Evolutionary conservation across 2,888 invertebrate species (phyloP).

Genomic region (Heteromyza rotundicornis): DNA sequence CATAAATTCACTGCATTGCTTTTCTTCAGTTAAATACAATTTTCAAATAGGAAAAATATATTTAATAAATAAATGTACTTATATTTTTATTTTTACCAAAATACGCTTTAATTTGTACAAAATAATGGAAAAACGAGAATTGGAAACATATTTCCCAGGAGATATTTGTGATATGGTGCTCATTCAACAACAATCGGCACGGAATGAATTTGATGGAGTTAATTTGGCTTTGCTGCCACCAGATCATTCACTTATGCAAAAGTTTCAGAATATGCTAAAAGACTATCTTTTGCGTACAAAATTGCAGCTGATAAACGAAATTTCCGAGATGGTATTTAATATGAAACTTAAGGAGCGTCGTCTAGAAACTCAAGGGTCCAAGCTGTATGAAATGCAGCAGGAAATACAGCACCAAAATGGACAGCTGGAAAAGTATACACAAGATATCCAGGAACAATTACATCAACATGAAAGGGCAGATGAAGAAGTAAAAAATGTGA

Average conservation of each 20-base stretch:
- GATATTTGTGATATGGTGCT: no score
- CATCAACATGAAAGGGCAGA: constrained; percentile 59
- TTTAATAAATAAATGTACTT: no score
- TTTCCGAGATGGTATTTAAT: constrained; percentile 69
- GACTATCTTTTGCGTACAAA: constrained; percentile 72
- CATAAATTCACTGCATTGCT: no score
- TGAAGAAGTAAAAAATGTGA: constrained; percentile 49
- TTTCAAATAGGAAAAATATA: no score
- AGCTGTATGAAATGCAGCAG: constrained; percentile 64
- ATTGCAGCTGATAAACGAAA: constrained; percentile 70
- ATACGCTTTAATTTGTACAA: no score
- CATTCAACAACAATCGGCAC: no score
- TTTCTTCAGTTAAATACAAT: no score
- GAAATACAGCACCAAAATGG: constrained; percentile 64
- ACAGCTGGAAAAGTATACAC: constrained; percentile 62
- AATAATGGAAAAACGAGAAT: no score
- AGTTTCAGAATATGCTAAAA: constrained; percentile 74
- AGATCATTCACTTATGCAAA: constrained; percentile 75
- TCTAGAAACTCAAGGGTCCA: constrained; percentile 61
- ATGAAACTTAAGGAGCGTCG: constrained; percentile 50
- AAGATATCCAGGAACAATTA: constrained; percentile 57
- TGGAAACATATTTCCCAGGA: no score
- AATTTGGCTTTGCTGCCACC: constrained; percentile 66
- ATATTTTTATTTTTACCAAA: no score
- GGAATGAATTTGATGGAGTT: no score